Evolutionary conservation across 2,113 vertebrate genomes (phyloP).

Genomic region (Pleuronectes platessa): DNA sequence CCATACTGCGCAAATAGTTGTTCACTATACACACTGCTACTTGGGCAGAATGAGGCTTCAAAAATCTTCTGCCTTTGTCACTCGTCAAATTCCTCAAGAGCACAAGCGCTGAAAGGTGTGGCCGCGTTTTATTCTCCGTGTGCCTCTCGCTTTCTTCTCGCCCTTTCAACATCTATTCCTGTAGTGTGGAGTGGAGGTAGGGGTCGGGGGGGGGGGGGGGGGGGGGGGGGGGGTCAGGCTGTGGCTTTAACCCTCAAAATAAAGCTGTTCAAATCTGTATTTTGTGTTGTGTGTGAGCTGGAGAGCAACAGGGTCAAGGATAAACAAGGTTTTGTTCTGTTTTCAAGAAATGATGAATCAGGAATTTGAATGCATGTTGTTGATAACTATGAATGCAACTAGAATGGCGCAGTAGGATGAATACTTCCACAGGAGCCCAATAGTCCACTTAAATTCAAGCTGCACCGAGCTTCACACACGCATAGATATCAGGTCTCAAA

Average conservation of each 20-base stretch:
- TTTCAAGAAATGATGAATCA: neutral
- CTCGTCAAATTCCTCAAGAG: conserved; percentile 95
- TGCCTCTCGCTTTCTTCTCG: conserved; percentile 68
- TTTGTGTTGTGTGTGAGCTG: neutral
- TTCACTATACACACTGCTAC: conserved; percentile 91
- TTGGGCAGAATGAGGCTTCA: conserved; percentile 92
- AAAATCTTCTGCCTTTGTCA: conserved; percentile 93
- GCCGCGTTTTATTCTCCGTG: conserved; percentile 90
- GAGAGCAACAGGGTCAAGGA: conserved; percentile 15
- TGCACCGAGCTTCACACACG: too few species aligned
- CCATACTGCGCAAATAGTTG: conserved; percentile 87
- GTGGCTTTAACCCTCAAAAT: conserved; percentile 51
- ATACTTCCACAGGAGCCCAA: too few species aligned
- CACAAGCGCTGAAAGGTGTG: conserved; percentile 89
- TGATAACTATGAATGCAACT: too few species aligned
- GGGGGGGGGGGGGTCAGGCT: neutral
- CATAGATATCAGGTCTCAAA: too few species aligned
- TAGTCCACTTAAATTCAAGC: too few species aligned
- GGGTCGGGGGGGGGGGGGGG: conserved; percentile 15
- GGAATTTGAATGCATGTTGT: neutral
- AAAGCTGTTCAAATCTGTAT: conserved; percentile 32
- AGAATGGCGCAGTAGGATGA: too few species aligned
- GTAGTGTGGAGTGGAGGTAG: conserved; percentile 33
- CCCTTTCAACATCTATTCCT: conserved; percentile 60
- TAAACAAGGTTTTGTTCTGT: neutral